phyloP scores from a whole-genome alignment of 2,113 vertebrate genomes.

The Sebastes schlegelii region DNA sequence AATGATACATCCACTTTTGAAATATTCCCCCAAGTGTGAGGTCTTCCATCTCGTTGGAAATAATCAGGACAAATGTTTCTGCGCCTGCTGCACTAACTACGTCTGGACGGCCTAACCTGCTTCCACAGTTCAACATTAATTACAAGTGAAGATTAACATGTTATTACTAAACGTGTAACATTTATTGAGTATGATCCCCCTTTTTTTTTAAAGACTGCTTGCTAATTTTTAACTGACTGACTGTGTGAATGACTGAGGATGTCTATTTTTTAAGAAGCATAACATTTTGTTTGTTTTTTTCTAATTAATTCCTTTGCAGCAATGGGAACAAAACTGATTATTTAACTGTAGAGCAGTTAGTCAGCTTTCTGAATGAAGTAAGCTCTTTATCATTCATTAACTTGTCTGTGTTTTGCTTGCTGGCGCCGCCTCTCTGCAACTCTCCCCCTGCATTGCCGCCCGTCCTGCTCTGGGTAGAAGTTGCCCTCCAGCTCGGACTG shows the following conservation, averaged over 20 bases:
- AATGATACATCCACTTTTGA: constrained; percentile 9
- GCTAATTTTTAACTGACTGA: constrained; percentile 64
- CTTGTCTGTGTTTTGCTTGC: constrained; percentile 91
- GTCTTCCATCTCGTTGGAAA: constrained; percentile 45
- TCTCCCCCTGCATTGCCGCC: constrained; percentile 69
- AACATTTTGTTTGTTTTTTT: constrained; percentile 84
- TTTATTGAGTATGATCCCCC: constrained; percentile 36
- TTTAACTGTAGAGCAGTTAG: constrained; percentile 99
- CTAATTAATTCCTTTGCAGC: constrained; percentile 99
- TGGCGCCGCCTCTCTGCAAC: constrained; percentile 70
- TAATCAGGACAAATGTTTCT: constrained; percentile 68
- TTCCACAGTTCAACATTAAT: constrained; percentile 87
- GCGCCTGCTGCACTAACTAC: constrained; percentile 92
- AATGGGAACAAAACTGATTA: constrained; percentile 99
- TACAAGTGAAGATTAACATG: constrained; percentile 64
- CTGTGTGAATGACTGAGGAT: constrained; percentile 62
- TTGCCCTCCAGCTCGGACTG: constrained; percentile 74
- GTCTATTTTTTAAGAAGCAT: constrained; percentile 70
- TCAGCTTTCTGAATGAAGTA: constrained; percentile 99
- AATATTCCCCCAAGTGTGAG: constrained; percentile 23
- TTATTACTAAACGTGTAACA: constrained; percentile 56
- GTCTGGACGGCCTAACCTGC: constrained; percentile 89
- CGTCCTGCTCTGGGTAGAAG: constrained; percentile 59
- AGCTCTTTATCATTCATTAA: constrained; percentile 99
- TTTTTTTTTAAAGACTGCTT: constrained; percentile 53